Percentiles rank a stretch among this genome's conserved stretches.
phyloP scores from a whole-genome alignment of 2,113 vertebrate species.

The Etia nguti region DNA sequence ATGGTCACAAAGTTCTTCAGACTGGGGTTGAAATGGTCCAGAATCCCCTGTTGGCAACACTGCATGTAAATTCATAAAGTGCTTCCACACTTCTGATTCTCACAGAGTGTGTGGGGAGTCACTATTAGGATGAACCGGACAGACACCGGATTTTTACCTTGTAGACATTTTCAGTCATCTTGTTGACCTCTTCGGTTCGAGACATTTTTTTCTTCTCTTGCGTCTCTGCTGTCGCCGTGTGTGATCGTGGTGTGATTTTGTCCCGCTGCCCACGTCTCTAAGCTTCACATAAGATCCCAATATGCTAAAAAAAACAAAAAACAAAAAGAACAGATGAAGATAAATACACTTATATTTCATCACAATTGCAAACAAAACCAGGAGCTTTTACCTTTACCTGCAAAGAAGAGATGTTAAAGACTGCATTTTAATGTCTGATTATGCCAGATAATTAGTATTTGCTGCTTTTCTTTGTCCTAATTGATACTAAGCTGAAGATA shows the following conservation, averaged over 20 bases:
- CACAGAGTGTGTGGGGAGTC: background rate
- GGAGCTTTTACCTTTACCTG: background rate
- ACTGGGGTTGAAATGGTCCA: slow-evolving; percentile 85
- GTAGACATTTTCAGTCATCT: slow-evolving; percentile 84
- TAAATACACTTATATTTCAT: background rate
- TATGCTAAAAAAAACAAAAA: background rate
- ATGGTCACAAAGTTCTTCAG: slow-evolving; percentile 84
- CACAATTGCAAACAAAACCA: background rate
- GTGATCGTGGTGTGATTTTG: background rate
- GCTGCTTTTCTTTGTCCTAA: background rate
- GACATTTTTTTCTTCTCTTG: slow-evolving; percentile 68
- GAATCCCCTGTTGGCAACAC: slow-evolving; percentile 69
- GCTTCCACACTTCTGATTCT: background rate
- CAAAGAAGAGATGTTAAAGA: background rate
- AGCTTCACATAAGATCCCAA: background rate
- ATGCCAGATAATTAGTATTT: background rate
- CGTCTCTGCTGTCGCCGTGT: background rate
- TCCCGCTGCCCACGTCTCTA: background rate
- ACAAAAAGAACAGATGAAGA: background rate
- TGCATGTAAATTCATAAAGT: background rate
- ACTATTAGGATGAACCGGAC: background rate
- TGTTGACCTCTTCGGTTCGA: slow-evolving; percentile 82
- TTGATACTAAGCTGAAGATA: background rate
- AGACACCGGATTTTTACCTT: slow-evolving; percentile 60
- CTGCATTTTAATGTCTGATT: background rate